Evolutionary conservation across 2,113 vertebrate genomes (phyloP).

Genomic region (Rhea pennata): DNA sequence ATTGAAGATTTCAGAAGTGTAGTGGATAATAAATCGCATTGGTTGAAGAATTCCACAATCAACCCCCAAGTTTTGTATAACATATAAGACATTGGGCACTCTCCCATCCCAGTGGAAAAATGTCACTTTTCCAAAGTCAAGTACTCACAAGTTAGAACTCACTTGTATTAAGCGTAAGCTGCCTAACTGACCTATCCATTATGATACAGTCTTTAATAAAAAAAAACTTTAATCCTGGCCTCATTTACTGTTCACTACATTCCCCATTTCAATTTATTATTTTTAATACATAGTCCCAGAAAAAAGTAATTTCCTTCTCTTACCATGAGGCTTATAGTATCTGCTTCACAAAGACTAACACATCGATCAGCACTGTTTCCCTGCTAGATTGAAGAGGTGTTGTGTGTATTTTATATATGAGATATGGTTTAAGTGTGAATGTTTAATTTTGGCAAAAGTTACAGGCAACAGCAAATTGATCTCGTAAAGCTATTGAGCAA

Average conservation of each 20-base stretch:
- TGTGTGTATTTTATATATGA: neutral
- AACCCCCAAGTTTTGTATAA: rapidly evolving
- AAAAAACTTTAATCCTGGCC: rapidly evolving
- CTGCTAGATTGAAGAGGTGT: neutral
- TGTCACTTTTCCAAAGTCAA: neutral
- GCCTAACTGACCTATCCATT: rapidly evolving
- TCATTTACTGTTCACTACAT: rapidly evolving
- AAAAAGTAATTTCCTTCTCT: neutral
- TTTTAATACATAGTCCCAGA: neutral
- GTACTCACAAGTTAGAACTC: neutral
- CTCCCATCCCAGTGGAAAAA: neutral
- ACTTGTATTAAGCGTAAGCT: rapidly evolving
- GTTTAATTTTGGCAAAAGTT: neutral
- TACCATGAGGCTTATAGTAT: neutral
- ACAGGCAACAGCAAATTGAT: neutral
- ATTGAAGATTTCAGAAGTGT: rapidly evolving
- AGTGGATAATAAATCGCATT: neutral
- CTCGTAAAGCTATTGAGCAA: neutral
- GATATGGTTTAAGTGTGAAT: neutral
- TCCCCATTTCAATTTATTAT: rapidly evolving
- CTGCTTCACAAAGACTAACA: neutral
- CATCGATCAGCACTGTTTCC: rapidly evolving
- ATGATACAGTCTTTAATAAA: rapidly evolving
- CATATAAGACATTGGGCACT: rapidly evolving
- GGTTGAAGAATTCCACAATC: rapidly evolving